These are phyloP conservation scores for Anoplophora glabripennis DNA, from an alignment of 1,140 invertebrate genomes.

Conservation along the genomic window DNA sequence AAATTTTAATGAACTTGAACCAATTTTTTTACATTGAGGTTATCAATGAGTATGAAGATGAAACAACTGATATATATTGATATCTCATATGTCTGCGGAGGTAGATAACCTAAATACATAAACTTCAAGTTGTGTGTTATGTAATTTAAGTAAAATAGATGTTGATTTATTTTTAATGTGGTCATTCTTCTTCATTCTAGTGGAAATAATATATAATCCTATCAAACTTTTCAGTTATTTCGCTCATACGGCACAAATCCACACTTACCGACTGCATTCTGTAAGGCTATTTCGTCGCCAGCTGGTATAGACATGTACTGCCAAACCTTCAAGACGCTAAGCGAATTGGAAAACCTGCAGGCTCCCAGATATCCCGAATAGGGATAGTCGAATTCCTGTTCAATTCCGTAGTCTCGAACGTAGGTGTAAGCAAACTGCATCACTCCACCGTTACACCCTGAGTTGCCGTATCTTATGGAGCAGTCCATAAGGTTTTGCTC, in stretches of 20 bases:
- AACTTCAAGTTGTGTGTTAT: too few species aligned
- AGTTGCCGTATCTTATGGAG: conserved; percentile 68
- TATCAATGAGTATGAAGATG: neutral
- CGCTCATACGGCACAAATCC: too few species aligned
- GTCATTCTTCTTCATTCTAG: neutral
- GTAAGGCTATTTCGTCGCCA: conserved; percentile 1
- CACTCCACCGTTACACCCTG: conserved; percentile 42
- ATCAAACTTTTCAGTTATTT: conserved; percentile 28
- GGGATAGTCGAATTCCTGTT: conserved; percentile 19
- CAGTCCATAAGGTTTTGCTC: conserved; percentile 98
- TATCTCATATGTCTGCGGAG: neutral
- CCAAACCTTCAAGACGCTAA: neutral
- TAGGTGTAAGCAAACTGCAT: conserved; percentile 5
- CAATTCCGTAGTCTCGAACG: conserved; percentile 13
- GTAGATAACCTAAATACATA: neutral
- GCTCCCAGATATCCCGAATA: conserved; percentile 1
- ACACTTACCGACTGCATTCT: conserved; percentile 59
- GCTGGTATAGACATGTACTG: neutral
- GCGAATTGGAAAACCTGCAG: conserved; percentile 4
- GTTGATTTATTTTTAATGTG: neutral
- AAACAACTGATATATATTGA: neutral
- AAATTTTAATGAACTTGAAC: neutral
- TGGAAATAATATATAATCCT: neutral
- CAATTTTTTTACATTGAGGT: neutral
- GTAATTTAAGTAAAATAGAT: too few species aligned